phyloP scores from a whole-genome alignment of 2,888 invertebrate species.

The Pyrgus malvae region DNA sequence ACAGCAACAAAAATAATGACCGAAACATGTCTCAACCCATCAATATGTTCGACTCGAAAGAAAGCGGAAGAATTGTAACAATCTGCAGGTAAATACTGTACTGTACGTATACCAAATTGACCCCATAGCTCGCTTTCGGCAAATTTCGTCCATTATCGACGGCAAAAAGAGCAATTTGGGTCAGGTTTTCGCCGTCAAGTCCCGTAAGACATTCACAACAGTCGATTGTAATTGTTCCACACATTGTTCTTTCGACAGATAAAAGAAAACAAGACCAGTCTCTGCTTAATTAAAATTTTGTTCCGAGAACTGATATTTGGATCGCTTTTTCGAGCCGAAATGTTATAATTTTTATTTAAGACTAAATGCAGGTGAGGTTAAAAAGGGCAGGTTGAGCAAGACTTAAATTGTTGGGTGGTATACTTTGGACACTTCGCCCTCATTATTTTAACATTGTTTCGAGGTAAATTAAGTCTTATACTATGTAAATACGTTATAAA shows the following conservation, averaged over 20 bases:
- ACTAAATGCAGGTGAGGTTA: background rate
- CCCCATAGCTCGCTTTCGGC: conserved; percentile 71
- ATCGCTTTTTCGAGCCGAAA: conserved; percentile 37
- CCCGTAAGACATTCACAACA: conserved; percentile 40
- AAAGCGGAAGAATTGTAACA: conserved; percentile 66
- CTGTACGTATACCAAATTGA: conserved; percentile 75
- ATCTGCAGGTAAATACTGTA: too few species aligned
- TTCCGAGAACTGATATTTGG: conserved; percentile 44
- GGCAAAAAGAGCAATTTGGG: conserved; percentile 72
- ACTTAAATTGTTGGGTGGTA: too few species aligned
- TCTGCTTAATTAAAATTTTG: conserved; percentile 72
- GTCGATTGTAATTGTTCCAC: conserved; percentile 63
- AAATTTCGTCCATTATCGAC: conserved; percentile 70
- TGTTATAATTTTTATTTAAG: conserved; percentile 40
- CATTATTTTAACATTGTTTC: too few species aligned
- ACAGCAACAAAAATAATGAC: background rate
- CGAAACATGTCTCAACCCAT: background rate
- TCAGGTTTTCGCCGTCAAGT: conserved; percentile 53
- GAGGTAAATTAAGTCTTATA: too few species aligned
- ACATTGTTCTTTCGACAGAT: conserved; percentile 69
- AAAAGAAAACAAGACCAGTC: conserved; percentile 55
- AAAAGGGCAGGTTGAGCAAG: too few species aligned
- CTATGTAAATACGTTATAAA: too few species aligned
- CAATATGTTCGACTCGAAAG: conserved; percentile 19
- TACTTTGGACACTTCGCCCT: too few species aligned